Conservation (phyloP, 64 coral and sea anemone species). For the Dendrophyllia cribrosa region DNA sequence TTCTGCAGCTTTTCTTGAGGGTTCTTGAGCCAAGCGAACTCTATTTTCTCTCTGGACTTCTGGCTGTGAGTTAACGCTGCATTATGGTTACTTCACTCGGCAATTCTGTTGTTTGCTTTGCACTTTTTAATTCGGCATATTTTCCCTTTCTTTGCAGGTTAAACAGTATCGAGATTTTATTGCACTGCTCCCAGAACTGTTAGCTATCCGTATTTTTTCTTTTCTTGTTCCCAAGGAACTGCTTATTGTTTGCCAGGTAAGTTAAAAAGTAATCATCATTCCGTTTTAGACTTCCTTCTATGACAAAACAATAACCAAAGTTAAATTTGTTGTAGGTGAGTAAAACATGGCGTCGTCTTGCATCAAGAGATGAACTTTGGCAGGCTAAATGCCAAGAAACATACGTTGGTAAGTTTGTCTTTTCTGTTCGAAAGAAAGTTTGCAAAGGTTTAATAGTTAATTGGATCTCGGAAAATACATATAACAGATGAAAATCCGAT, state of each 20-base stretch:
- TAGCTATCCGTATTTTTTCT: constrained; percentile 83
- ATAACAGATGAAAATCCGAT: no score
- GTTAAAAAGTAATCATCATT: not conserved
- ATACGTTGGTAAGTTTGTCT: constrained; percentile 71
- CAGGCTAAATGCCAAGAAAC: constrained; percentile 86
- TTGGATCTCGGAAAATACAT: no score
- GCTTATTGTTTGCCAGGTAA: constrained; percentile 83
- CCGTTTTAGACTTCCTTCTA: no score
- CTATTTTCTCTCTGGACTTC: constrained; percentile 80
- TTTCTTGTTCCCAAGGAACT: constrained; percentile 82
- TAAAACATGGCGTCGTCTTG: constrained; percentile 79
- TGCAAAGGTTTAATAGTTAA: no score
- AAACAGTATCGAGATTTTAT: constrained; percentile 96
- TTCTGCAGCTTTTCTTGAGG: constrained; percentile 91
- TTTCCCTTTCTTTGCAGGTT: constrained; percentile 62
- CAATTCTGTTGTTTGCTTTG: not conserved
- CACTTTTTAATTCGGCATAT: not conserved
- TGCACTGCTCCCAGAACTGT: constrained; percentile 71
- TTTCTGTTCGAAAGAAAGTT: not conserved
- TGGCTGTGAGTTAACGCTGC: constrained; percentile 61
- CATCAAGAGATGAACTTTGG: constrained; percentile 91
- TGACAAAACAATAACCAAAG: no score
- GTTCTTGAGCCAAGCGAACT: constrained; percentile 85
- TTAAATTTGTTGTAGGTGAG: constrained; percentile 69
- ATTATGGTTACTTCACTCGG: not conserved